Evolutionary conservation across 2,113 vertebrate genomes (phyloP).

Genomic region (Nansenia antarctica): DNA sequence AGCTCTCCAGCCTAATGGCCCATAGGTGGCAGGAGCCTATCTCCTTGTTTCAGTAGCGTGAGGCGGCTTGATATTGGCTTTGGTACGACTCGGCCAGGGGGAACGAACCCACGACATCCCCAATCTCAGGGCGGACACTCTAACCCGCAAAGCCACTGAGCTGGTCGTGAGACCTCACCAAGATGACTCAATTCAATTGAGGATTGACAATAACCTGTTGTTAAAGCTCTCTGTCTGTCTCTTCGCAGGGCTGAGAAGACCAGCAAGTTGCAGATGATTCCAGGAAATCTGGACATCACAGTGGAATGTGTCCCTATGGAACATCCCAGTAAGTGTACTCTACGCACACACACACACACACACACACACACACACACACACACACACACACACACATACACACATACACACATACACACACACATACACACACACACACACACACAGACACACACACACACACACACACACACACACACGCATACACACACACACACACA

Average conservation of each 20-base stretch:
- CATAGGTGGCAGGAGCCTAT: no score
- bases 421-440: neutral
- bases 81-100: no score
- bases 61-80: no score
- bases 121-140: no score
- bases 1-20: no score
- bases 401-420: neutral
- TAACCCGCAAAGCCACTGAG: no score
- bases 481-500: neutral
- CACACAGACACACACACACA: neutral
- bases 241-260: conserved; percentile 88
- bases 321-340: conserved; percentile 85
- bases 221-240: neutral
- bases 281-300: conserved; percentile 87
- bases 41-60: no score
- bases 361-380: neutral
- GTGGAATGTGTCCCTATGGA: conserved; percentile 92
- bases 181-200: no score
- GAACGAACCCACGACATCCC: no score
- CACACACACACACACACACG: neutral
- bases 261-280: conserved; percentile 93
- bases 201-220: neutral
- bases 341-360: neutral
- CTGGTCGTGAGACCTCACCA: neutral
- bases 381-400: neutral